Conservation (phyloP, 1,140 invertebrate species). For the Helicoverpa zea region DNA sequence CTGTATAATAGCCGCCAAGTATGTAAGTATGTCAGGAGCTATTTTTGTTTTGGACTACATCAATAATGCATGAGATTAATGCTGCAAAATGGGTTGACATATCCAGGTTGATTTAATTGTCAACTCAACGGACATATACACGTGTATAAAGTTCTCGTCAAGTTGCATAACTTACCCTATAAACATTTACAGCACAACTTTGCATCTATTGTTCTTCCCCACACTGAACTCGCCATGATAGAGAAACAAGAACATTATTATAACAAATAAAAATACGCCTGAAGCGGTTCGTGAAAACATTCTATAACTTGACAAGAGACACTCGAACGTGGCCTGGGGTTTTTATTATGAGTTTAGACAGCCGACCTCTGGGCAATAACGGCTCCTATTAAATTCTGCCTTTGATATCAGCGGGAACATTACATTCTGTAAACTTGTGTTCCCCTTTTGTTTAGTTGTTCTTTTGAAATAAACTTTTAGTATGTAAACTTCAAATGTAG, state of each 20-base stretch:
- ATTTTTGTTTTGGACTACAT: too few relatives aligned
- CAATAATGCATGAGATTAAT: too few relatives aligned
- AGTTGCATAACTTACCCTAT: too few relatives aligned
- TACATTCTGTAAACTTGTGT: constrained; percentile 36
- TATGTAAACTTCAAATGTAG: constrained; percentile 14
- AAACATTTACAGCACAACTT: not conserved
- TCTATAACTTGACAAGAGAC: constrained; percentile 66
- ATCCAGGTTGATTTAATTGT: too few relatives aligned
- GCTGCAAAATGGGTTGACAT: too few relatives aligned
- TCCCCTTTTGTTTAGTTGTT: constrained; percentile 23
- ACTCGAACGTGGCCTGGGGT: constrained; percentile 57
- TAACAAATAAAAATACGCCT: not conserved
- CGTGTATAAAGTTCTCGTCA: too few relatives aligned
- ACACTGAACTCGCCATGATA: not conserved
- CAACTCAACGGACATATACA: too few relatives aligned
- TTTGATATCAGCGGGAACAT: constrained; percentile 36
- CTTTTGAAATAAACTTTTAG: constrained; percentile 34
- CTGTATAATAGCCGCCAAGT: too few relatives aligned
- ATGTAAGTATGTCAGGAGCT: too few relatives aligned
- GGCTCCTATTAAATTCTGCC: constrained; percentile 40
- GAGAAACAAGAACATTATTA: constrained; percentile 9
- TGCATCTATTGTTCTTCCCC: not conserved
- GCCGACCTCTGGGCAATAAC: constrained; percentile 31
- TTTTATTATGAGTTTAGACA: constrained; percentile 38
- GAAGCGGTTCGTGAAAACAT: constrained; percentile 56